phyloP scores from a whole-genome alignment of 1,140 invertebrate genomes.

The honey bee (Apis mellifera) region DNA sequence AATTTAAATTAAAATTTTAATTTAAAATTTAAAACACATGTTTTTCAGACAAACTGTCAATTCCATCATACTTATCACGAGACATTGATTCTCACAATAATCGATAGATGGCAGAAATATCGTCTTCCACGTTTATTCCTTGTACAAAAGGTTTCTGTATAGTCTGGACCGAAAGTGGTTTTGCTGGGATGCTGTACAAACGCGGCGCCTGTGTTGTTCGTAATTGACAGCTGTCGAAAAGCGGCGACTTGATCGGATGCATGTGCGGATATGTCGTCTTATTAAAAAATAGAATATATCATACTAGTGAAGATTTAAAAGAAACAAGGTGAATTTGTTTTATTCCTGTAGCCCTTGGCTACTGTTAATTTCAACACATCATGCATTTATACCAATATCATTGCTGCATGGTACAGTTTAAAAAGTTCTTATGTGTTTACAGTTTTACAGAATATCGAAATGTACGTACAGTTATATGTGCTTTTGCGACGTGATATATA shows the following conservation, averaged over 20 bases:
- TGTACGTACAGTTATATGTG: conserved; percentile 12
- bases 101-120: conserved; percentile 12
- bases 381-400: conserved; percentile 19
- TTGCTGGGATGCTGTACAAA: conserved; percentile 69
- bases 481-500: background rate
- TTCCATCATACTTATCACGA: background rate
- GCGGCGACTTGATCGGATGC: conserved; percentile 56
- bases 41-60: background rate
- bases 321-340: background rate
- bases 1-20: background rate
- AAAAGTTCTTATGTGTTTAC: conserved; percentile 59
- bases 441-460: conserved; percentile 42
- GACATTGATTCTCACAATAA: background rate
- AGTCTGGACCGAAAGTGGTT: conserved; percentile 65
- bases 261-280: conserved; percentile 7
- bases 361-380: conserved; percentile 3
- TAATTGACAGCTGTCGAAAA: conserved; percentile 78
- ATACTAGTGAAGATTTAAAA: background rate
- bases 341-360: background rate
- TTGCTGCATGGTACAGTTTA: conserved; percentile 38
- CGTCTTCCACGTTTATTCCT: conserved; percentile 14
- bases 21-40: background rate
- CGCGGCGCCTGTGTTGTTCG: conserved; percentile 66
- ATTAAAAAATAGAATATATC: conserved; percentile 6
- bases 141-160: conserved; percentile 41